A percentile compares a stretch with the other conserved stretches of the same genome.
Conservation (phyloP, 2,113 vertebrate genomes). For the Caretta caretta region DNA sequence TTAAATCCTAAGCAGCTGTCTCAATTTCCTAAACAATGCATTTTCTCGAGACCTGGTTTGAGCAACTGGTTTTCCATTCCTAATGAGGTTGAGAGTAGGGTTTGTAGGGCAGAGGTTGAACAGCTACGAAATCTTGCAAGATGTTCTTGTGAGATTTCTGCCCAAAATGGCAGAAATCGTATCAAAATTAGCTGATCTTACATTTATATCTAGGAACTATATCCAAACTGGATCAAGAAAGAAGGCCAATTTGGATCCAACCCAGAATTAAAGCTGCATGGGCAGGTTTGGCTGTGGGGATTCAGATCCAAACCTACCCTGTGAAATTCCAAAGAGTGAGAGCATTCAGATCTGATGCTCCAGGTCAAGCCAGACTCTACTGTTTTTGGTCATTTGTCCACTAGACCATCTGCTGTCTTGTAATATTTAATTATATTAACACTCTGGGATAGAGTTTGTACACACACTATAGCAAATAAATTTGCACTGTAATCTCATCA, state of each 20-base stretch:
- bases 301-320: background rate
- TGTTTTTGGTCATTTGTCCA: conserved; percentile 15
- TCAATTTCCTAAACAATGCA: background rate
- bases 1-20: background rate
- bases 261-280: background rate
- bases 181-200: background rate
- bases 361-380: background rate
- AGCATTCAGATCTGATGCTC: background rate
- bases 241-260: background rate
- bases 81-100: background rate
- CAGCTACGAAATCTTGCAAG: background rate
- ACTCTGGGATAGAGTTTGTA: background rate
- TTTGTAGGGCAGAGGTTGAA: background rate
- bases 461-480: conserved; percentile 46
- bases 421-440: conserved; percentile 5
- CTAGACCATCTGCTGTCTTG: background rate
- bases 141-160: background rate
- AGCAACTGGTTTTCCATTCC: background rate
- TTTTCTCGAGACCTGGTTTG: background rate
- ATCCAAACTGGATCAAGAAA: background rate
- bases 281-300: background rate
- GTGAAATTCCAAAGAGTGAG: background rate
- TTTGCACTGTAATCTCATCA: conserved; percentile 50
- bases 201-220: background rate
- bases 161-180: background rate